Evolutionary conservation across 1,140 invertebrate species (phyloP), one percentile per base, ranked within the genome.

Genomic region (Chelonus insularis): DNA sequence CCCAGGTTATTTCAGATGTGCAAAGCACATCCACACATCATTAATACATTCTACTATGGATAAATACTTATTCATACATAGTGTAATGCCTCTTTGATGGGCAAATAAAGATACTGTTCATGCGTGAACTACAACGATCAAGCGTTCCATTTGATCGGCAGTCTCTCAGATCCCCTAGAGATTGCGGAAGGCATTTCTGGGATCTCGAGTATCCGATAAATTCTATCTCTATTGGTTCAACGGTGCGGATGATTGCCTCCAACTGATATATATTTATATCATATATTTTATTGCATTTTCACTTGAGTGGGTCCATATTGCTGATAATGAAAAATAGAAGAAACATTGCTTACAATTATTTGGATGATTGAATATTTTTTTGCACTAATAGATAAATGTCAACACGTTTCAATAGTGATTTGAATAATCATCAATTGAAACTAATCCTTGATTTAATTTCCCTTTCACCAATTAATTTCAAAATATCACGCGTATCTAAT

Each of bases 401-500:
- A 51, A 51, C 12, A 16, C 41, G n/a, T n/a, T n/a, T n/a, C n/a
- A n/a, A 34, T 34, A 34, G 32, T 34, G 1, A 48, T 48, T 25
- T 48, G n/a, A 34, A 34, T 51, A n/a, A 51, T 32, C 48, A 12
- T 12, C 39, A 37, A 55, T 20, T 55, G 16, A n/a, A 11, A 55
- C 6, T 20, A 12, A 21, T 36, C 11, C n/a, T 52, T 18, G 4
- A 36, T 2, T 43, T n/a, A 14, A 43, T 16, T 43, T 11, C 9
- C 52, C 52, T 55, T 55, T 55, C 52, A 55, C 52, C 23, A 29
- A 50, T 21, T 50, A 8, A 50, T 50, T 50, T 21, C 20, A 39
- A 55, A 55, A 55, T 55, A 55, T 39, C 14, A 55, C 52, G 52
- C 52, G 52, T 37, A 23, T 7, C 36, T 12, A 55, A 55, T 55